Percentiles rank a stretch among this genome's conserved stretches.
These are phyloP conservation scores for Tetramorium alpestre DNA, from an alignment of 1,140 invertebrate species.

Conservation along the genomic window DNA sequence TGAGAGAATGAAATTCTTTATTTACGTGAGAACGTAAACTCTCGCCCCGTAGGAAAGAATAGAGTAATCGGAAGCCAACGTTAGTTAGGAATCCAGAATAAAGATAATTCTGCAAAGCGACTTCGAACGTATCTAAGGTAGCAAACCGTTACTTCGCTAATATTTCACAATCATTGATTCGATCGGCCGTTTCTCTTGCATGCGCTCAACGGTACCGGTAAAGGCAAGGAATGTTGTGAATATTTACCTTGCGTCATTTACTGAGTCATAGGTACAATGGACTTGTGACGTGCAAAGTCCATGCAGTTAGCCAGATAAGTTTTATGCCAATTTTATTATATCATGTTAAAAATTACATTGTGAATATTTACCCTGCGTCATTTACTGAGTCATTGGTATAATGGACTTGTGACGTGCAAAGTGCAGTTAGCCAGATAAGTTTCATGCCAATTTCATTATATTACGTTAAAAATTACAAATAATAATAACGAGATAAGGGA, in stretches of 20 bases:
- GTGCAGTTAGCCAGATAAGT: slow-evolving; percentile 1
- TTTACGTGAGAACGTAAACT: slow-evolving; percentile 27
- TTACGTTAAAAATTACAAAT: neutral
- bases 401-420: neutral
- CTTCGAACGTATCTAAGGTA: neutral
- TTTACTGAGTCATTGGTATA: slow-evolving; percentile 18
- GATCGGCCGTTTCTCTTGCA: neutral
- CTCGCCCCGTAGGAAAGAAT: neutral
- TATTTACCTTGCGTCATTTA: slow-evolving; percentile 47
- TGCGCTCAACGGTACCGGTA: neutral
- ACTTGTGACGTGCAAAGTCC: neutral
- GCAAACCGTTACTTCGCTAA: slow-evolving; percentile 9
- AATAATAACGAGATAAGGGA: neutral
- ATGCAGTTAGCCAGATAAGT: neutral
- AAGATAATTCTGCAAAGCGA: slow-evolving; percentile 12
- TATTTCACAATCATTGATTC: slow-evolving; percentile 41
- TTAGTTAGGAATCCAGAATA: no score
- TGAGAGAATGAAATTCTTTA: slow-evolving; percentile 5
- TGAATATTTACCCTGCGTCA: slow-evolving; percentile 43
- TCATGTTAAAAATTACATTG: neutral
- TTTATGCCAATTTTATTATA: neutral
- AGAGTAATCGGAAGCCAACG: neutral
- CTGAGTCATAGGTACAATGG: slow-evolving; percentile 10
- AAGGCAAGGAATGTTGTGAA: slow-evolving; percentile 9
- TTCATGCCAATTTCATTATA: neutral